Conservation (phyloP, 2,797 vertebrate species). For the Meriones psammophilus region DNA sequence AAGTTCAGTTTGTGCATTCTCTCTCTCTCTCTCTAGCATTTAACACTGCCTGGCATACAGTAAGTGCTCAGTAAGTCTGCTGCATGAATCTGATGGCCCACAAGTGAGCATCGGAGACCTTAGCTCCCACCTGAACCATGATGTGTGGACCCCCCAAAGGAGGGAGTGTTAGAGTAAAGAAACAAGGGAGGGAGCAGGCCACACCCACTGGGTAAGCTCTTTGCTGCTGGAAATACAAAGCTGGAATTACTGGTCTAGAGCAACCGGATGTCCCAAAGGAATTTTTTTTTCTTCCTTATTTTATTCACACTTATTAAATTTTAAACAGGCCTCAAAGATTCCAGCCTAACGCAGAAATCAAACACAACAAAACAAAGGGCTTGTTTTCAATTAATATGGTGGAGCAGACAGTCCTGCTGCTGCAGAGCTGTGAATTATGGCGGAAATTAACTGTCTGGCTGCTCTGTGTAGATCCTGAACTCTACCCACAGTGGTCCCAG, state of each 20-base stretch:
- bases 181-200: not conserved
- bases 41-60: not conserved
- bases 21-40: not conserved
- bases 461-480: not conserved
- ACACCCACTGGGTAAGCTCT: not conserved
- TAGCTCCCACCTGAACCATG: not conserved
- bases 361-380: slow-evolving; percentile 68
- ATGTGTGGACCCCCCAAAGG: not conserved
- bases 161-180: not conserved
- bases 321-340: slow-evolving; percentile 79
- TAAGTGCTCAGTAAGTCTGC: not conserved
- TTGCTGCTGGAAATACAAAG: not conserved
- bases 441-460: slow-evolving; percentile 5
- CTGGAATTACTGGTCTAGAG: not conserved
- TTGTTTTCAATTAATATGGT: slow-evolving; percentile 69
- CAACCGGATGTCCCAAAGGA: slow-evolving; percentile 46
- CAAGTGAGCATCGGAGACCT: not conserved
- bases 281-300: slow-evolving; percentile 60
- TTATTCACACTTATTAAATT: slow-evolving; percentile 72
- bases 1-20: not conserved
- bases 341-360: slow-evolving; percentile 60
- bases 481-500: not conserved
- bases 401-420: slow-evolving; percentile 38
- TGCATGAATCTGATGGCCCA: not conserved
- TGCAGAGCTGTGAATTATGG: slow-evolving; percentile 67